These are phyloP conservation scores for Campylomormyrus tamandua DNA, from an alignment of 2,113 vertebrate species.

Conservation along the genomic window DNA sequence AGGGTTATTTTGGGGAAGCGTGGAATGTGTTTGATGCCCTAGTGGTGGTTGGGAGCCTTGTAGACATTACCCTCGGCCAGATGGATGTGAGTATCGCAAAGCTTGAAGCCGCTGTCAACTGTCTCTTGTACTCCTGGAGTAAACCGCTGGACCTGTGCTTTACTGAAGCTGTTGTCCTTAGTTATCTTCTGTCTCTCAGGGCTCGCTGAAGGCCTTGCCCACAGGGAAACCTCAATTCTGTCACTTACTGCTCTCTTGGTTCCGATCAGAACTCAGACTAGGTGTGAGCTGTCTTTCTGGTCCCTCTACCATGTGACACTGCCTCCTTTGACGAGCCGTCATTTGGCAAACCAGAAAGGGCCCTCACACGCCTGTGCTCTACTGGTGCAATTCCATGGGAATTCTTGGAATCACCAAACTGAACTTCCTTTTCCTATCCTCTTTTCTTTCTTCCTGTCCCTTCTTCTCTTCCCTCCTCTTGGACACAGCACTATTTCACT, in stretches of 20 bases:
- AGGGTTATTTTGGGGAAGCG: conserved; percentile 97
- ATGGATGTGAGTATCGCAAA: conserved; percentile 74
- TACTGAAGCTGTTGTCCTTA: neutral
- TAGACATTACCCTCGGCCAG: conserved; percentile 99
- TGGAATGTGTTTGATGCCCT: conserved; percentile 99
- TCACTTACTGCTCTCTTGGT: neutral
- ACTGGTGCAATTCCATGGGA: neutral
- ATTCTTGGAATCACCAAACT: neutral
- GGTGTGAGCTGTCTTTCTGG: neutral
- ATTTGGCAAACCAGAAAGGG: neutral
- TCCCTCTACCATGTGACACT: neutral
- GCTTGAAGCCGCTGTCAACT: conserved; percentile 41
- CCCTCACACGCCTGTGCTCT: neutral
- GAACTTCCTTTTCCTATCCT: conserved; percentile 17
- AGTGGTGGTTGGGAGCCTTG: conserved; percentile 99
- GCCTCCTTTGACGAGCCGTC: neutral
- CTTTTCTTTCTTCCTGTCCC: neutral
- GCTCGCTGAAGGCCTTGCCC: neutral
- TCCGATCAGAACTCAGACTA: neutral
- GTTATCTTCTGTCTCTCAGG: neutral
- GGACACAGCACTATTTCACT: conserved; percentile 96
- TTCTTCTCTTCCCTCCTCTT: conserved; percentile 20
- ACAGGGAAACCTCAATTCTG: neutral
- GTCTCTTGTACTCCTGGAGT: conserved; percentile 17
- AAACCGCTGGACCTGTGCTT: neutral